phyloP scores from a whole-genome alignment of 2,797 vertebrate genomes.

The Rhincodon typus region DNA sequence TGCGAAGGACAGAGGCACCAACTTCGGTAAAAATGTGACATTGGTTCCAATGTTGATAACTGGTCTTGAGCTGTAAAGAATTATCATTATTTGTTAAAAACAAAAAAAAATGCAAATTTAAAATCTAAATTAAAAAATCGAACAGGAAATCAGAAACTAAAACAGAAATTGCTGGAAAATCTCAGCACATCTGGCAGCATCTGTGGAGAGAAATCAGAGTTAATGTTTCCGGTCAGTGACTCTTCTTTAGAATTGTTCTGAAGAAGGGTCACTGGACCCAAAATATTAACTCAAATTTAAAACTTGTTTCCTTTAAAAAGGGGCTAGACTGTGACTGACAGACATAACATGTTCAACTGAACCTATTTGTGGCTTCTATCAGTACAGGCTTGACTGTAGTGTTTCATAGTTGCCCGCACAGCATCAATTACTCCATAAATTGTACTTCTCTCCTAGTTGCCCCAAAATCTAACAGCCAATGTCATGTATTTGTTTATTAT shows the following conservation, averaged over 20 bases:
- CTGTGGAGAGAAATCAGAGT: too few species aligned
- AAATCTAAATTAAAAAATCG: too few species aligned
- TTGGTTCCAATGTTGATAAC: slow-evolving; percentile 45
- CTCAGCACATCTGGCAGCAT: too few species aligned
- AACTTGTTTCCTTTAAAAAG: neutral
- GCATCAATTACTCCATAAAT: neutral
- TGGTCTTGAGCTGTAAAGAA: slow-evolving; percentile 46
- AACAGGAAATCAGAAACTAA: too few species aligned
- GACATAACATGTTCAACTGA: neutral
- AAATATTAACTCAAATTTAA: too few species aligned
- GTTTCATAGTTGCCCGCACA: neutral
- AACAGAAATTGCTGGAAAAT: too few species aligned
- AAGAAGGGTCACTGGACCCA: too few species aligned
- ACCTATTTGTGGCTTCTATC: neutral
- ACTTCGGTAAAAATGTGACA: slow-evolving; percentile 43
- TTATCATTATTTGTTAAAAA: neutral
- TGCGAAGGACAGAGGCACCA: slow-evolving; percentile 38
- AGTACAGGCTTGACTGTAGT: neutral
- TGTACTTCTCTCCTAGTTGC: neutral
- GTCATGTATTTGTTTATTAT: too few species aligned
- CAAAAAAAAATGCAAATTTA: neutral
- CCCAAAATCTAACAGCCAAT: neutral
- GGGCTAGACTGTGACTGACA: neutral
- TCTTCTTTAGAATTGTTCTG: too few species aligned
- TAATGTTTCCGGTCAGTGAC: too few species aligned